phyloP scores from a whole-genome alignment of 2,797 vertebrate genomes.

The Sebastes iracundus region DNA sequence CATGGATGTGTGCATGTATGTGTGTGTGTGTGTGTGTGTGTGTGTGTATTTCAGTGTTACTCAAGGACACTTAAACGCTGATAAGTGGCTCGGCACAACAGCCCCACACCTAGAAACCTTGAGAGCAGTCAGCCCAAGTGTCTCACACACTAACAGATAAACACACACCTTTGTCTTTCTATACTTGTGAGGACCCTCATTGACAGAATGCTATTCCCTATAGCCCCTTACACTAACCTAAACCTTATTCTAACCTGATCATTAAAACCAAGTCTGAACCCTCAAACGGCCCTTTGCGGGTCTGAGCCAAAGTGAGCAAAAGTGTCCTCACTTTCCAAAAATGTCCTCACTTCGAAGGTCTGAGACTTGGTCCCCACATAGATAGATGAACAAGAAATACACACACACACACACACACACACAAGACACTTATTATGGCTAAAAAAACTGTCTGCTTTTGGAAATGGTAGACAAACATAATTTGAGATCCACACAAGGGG shows the following conservation, averaged over 20 bases:
- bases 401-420: neutral
- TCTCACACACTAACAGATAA: slow-evolving; percentile 30
- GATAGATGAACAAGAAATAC: neutral
- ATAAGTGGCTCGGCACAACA: slow-evolving; percentile 68
- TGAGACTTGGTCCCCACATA: neutral
- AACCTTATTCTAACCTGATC: neutral
- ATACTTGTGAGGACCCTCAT: neutral
- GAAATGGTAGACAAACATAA: neutral
- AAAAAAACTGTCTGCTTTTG: neutral
- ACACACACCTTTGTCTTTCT: neutral
- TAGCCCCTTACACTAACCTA: neutral
- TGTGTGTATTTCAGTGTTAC: slow-evolving; percentile 11
- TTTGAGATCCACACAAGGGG: neutral
- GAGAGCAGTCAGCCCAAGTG: slow-evolving; percentile 44
- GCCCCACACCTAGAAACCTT: slow-evolving; percentile 52
- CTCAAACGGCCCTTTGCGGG: neutral
- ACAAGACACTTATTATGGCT: neutral
- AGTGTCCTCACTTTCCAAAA: neutral
- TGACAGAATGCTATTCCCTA: neutral
- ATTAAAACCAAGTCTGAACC: neutral
- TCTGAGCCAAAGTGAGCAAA: neutral
- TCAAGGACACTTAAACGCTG: slow-evolving; percentile 66
- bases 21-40: neutral
- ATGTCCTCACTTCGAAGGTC: neutral
- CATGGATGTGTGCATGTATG: neutral